Percentiles rank a stretch among this genome's conserved stretches.
These are phyloP conservation scores for Burhinus oedicnemus DNA, from an alignment of 2,113 vertebrate species.

Conservation along the genomic window DNA sequence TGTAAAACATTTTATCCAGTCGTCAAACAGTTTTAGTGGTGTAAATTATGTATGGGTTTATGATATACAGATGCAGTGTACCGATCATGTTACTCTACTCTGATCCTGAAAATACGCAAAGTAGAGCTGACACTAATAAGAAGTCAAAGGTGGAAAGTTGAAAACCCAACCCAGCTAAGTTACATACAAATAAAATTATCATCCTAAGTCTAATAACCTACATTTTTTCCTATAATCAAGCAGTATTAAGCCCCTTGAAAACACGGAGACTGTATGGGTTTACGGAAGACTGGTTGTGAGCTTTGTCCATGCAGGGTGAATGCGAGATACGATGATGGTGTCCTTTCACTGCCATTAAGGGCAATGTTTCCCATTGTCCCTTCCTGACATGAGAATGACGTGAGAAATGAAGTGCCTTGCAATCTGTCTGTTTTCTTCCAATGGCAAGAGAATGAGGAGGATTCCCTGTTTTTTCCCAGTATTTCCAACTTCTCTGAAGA, in stretches of 20 bases:
- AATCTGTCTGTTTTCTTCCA: not conserved
- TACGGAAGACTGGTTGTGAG: not conserved
- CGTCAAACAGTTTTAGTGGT: not conserved
- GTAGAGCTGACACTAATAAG: not conserved
- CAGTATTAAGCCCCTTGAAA: not conserved
- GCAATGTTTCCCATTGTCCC: accelerated
- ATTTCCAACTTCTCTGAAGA: not conserved
- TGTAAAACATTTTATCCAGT: not conserved
- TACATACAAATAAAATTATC: not conserved
- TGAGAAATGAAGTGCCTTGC: not conserved
- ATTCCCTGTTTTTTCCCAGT: not conserved
- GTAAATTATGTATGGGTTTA: not conserved
- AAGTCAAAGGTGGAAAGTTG: not conserved
- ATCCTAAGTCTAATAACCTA: not conserved
- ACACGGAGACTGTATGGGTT: not conserved
- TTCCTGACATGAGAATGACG: accelerated
- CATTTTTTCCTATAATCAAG: not conserved
- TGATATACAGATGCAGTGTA: not conserved
- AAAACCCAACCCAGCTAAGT: not conserved
- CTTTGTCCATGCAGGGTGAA: not conserved
- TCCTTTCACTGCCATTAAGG: not conserved
- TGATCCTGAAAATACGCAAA: not conserved
- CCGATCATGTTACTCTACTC: not conserved
- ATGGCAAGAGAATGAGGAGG: not conserved
- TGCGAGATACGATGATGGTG: not conserved